phyloP scores from a whole-genome alignment of 2,113 vertebrate species.

The Notarius quadriscutis region DNA sequence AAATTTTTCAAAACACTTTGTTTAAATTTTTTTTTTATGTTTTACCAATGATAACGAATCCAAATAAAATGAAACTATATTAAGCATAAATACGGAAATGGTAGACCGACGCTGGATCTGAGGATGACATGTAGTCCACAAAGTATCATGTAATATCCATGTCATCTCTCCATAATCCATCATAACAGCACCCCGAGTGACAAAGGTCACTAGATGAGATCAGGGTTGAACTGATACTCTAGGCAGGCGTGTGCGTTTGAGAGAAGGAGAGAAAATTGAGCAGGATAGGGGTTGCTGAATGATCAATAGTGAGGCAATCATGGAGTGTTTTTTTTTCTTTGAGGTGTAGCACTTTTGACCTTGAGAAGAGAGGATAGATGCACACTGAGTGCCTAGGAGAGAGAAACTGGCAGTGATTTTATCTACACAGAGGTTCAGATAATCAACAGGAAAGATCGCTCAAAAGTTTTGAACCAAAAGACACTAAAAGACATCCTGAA shows the following conservation, averaged over 20 bases:
- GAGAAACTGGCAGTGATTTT: constrained; percentile 62
- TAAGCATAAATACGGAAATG: background rate
- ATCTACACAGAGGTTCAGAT: constrained; percentile 39
- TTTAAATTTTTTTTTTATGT: background rate
- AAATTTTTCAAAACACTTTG: background rate
- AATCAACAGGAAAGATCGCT: constrained; percentile 25
- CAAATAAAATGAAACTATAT: background rate
- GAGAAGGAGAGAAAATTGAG: constrained; percentile 20
- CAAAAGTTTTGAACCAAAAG: constrained; percentile 33
- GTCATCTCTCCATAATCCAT: constrained; percentile 1
- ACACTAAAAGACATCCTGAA: constrained; percentile 45
- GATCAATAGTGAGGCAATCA: constrained; percentile 72
- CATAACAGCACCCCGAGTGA: background rate
- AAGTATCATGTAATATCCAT: background rate
- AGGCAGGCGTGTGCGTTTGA: background rate
- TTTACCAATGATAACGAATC: background rate
- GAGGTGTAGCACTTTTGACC: constrained; percentile 61
- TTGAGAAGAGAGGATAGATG: constrained; percentile 62
- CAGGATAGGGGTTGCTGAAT: constrained; percentile 53
- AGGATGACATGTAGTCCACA: background rate
- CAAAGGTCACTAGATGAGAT: constrained; percentile 41
- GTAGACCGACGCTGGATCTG: background rate
- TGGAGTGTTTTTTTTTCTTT: constrained; percentile 53
- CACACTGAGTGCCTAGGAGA: constrained; percentile 52
- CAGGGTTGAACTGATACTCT: constrained; percentile 59